Evolutionary conservation across 2,888 invertebrate genomes (phyloP), one percentile per base, ranked within the genome.

Genomic region (Uropetala carovei): DNA sequence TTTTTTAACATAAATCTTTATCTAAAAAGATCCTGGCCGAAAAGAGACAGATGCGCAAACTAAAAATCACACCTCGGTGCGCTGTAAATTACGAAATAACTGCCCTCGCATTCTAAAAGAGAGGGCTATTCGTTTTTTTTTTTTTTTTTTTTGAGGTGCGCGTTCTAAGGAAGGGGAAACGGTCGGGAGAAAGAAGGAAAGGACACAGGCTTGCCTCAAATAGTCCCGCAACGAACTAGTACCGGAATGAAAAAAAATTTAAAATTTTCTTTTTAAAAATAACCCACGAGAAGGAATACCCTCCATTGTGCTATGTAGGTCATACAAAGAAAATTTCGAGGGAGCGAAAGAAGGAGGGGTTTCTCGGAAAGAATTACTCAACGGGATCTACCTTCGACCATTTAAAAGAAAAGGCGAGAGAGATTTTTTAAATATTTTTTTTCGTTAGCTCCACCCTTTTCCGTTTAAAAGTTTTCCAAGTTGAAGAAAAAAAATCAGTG

Each of bases 41-140:
- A 14, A 75, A 75, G 75, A 75, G 75, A 75, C 75, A 27, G 75
- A 75, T 75, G 75, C 16, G 75, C 22, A 75, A 75, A 75, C 75
- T 75, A 75, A 75, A 75, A 75, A 75, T 75, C 75, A 75, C 75
- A 75, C 75, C 75, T 75, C 75, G 22, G 75, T 75, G 75, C 18
- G 27, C 75, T 75, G 75, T 75, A 75, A 75, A 75, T 75, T 75
- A 13, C 75, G 75, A 75, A 75, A 75, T 75, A 75, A 75, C 75
- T 75, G 75, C 22, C 75, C 75, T 75, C 75, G 75, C 75, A 75
- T 75, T 22, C 75, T 27, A 75, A 75, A n/a, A n/a, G n/a, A 75
- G 75, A 75, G 22, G 4, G 75, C 75, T 75, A 75, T 75, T 75
- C 75, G 75, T 75, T 75, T 75, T 75, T n/a, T n/a, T n/a, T n/a